These are phyloP conservation scores for Brachymystax lenok DNA, from an alignment of 2,797 vertebrate genomes.

Conservation along the genomic window DNA sequence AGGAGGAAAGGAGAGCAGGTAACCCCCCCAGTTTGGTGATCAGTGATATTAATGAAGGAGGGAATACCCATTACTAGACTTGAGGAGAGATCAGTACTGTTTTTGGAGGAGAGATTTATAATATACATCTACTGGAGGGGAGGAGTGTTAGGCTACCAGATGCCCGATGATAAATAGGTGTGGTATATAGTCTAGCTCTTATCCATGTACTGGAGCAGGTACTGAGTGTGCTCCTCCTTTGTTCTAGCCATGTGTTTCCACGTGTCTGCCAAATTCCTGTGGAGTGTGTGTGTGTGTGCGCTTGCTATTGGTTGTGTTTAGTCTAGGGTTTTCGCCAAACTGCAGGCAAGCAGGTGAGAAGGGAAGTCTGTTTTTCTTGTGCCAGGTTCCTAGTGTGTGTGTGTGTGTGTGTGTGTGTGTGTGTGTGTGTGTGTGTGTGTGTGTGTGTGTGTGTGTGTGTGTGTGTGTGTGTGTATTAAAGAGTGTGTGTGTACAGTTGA, in stretches of 20 bases:
- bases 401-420: neutral
- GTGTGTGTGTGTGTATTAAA: neutral
- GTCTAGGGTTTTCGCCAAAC: neutral
- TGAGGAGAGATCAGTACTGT: no score
- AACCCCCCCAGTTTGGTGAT: neutral
- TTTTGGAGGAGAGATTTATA: no score
- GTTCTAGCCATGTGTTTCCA: neutral
- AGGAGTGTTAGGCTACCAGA: neutral
- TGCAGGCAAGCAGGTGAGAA: neutral
- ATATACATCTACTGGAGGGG: neutral
- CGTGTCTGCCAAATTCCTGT: neutral
- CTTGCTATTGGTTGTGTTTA: no score
- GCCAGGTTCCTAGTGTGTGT: neutral
- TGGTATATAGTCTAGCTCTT: no score
- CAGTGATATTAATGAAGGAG: neutral
- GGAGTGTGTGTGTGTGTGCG: no score
- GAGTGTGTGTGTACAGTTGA: neutral
- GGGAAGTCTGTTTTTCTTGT: no score
- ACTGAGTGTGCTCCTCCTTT: neutral
- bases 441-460: neutral
- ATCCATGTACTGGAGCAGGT: neutral
- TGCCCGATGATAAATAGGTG: no score
- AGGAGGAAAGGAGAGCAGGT: no score
- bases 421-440: neutral
- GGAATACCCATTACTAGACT: neutral